Evolutionary conservation across 2,888 invertebrate genomes (phyloP), one percentile per base, ranked within the genome.

Genomic region (Troides oblongomaculatus): DNA sequence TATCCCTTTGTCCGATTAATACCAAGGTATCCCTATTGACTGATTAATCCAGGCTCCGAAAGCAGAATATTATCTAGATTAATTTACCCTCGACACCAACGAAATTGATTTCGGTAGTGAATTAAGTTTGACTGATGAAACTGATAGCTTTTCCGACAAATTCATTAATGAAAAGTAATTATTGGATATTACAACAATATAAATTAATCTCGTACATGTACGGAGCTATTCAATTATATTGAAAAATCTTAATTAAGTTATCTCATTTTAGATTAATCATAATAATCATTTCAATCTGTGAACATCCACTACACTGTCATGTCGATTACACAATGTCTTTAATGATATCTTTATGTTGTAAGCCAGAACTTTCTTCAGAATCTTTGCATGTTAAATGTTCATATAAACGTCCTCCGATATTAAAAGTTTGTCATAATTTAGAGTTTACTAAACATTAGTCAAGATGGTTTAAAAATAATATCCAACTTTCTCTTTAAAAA

Each of bases 1-100:
- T 87, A 82, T 83, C 84, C 81, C 85, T 83, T 77, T 74, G 57
- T 58, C 21, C 57, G 10, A 58, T 58, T 58, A 23, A 14, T 23
- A 23, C 10, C 12, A n/a, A 58, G 2, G 1, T 23, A 58, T n/a
- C 53, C 53, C 18, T 6, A 53, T 53, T 53, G 8, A n/a, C n/a
- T 53, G n/a, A 18, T 53, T 50, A 50, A 50, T 50, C 5, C 53
- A 18, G 14, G 53, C 53, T n/a, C n/a, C n/a, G n/a, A n/a, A 7
- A 53, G 18, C n/a, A 8, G 18, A 18, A n/a, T n/a, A 53, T 53
- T 7, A n/a, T n/a, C 53, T n/a, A 18, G 53, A 53, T 53, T 53
- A 53, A 53, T 53, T 53, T 18, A 53, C n/a, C 14, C 18, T 53
- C 53, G 53, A n/a, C n/a, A n/a, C 18, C 53, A n/a, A n/a, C 53